Conservation (phyloP, 2,113 vertebrate species). For the Cyprinodon tularosa region DNA sequence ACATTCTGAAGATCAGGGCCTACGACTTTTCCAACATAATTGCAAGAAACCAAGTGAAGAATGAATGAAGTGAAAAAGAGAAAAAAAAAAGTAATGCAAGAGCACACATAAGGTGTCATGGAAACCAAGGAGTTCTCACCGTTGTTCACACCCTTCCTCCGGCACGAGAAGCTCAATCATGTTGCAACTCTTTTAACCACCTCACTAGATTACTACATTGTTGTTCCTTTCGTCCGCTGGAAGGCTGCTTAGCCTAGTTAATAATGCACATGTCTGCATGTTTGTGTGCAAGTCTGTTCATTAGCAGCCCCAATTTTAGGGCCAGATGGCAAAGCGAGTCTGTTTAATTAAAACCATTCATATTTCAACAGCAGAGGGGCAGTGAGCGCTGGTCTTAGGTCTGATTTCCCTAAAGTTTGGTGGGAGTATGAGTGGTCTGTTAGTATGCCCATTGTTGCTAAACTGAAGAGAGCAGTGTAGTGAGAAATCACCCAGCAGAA, state of each 20-base stretch:
- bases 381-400: slow-evolving; percentile 54
- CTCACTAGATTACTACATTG: slow-evolving; percentile 44
- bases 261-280: slow-evolving; percentile 38
- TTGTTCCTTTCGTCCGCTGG: slow-evolving; percentile 44
- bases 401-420: slow-evolving; percentile 65
- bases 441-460: background rate
- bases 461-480: slow-evolving; percentile 2
- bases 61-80: background rate
- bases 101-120: slow-evolving; percentile 11
- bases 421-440: slow-evolving; percentile 24
- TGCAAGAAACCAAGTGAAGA: background rate
- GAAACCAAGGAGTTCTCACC: slow-evolving; percentile 16
- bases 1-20: background rate
- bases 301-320: slow-evolving; percentile 75
- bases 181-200: slow-evolving; percentile 39
- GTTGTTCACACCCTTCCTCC: slow-evolving; percentile 11
- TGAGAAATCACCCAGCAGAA: slow-evolving; percentile 43
- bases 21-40: slow-evolving; percentile 1
- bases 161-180: slow-evolving; percentile 42
- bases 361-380: slow-evolving; percentile 79
- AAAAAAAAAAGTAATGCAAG: background rate
- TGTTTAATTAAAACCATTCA: slow-evolving; percentile 85
- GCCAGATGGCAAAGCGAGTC: slow-evolving; percentile 82
- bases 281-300: slow-evolving; percentile 64
- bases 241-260: slow-evolving; percentile 61